Evolutionary conservation across 2,797 vertebrate species (phyloP).

Genomic region (Hydrophis major): DNA sequence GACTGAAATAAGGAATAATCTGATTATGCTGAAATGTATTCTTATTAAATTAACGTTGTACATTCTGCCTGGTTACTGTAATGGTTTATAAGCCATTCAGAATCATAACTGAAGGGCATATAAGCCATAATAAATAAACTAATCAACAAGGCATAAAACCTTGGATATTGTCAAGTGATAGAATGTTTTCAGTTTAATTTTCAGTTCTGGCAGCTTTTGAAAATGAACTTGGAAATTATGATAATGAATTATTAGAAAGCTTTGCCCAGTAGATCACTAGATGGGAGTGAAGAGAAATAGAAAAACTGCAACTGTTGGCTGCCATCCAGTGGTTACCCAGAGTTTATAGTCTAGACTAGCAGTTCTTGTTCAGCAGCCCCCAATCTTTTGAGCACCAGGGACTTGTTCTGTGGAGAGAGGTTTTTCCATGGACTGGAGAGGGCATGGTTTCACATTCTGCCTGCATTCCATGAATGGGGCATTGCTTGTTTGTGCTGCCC

Average conservation of each 20-base stretch:
- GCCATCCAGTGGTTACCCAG: neutral
- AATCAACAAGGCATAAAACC: neutral
- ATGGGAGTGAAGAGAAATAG: neutral
- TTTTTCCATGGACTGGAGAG: fast-evolving
- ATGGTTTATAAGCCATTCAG: neutral
- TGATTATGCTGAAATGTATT: neutral
- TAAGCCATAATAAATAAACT: neutral
- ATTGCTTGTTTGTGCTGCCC: neutral
- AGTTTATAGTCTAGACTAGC: neutral
- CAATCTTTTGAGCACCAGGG: too few species aligned
- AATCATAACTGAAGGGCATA: neutral
- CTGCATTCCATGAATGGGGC: neutral
- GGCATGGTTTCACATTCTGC: too few species aligned
- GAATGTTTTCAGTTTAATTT: neutral
- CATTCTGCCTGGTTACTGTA: neutral
- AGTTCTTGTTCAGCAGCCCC: neutral
- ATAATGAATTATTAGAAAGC: neutral
- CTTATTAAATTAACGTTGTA: neutral
- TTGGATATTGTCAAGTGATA: neutral
- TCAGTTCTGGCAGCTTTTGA: neutral
- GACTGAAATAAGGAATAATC: neutral
- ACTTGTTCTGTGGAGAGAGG: too few species aligned
- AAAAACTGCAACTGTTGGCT: neutral
- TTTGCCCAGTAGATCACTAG: neutral
- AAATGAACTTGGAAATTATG: neutral